Percentiles rank a stretch among this genome's conserved stretches.
Conservation (phyloP, 2,888 invertebrate species). For the Morpho helenor region DNA sequence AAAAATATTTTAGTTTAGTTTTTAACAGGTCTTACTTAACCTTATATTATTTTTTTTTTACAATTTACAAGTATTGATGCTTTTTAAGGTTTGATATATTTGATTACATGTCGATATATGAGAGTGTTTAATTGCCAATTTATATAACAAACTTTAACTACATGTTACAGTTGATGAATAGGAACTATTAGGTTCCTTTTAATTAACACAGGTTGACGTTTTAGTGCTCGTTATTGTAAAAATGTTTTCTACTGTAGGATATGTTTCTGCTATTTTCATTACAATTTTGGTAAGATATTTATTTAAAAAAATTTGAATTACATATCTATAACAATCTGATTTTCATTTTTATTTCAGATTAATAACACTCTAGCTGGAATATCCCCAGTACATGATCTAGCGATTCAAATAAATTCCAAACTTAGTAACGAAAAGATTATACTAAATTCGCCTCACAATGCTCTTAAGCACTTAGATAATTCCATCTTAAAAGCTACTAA, state of each 20-base stretch:
- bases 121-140: conserved; percentile 4
- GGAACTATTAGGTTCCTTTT: neutral
- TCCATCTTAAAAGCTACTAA: conserved; percentile 54
- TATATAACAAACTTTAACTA: neutral
- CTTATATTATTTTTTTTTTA: no score
- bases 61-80: no score
- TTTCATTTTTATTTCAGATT: conserved; percentile 35
- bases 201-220: neutral
- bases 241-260: neutral
- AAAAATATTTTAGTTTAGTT: no score
- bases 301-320: neutral
- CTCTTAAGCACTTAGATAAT: conserved; percentile 58
- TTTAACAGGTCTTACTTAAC: no score
- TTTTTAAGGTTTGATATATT: no score
- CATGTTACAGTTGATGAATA: neutral
- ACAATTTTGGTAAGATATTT: conserved; percentile 6
- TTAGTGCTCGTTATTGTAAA: neutral
- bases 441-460: conserved; percentile 55
- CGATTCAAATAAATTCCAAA: conserved; percentile 46
- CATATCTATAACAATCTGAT: conserved; percentile 11
- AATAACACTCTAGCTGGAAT: conserved; percentile 46
- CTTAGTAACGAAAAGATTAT: conserved; percentile 40
- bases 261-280: neutral
- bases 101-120: neutral
- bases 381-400: conserved; percentile 65